Evolutionary conservation across 2,797 vertebrate genomes (phyloP).

Genomic region (Sebastes ruberrimus): DNA sequence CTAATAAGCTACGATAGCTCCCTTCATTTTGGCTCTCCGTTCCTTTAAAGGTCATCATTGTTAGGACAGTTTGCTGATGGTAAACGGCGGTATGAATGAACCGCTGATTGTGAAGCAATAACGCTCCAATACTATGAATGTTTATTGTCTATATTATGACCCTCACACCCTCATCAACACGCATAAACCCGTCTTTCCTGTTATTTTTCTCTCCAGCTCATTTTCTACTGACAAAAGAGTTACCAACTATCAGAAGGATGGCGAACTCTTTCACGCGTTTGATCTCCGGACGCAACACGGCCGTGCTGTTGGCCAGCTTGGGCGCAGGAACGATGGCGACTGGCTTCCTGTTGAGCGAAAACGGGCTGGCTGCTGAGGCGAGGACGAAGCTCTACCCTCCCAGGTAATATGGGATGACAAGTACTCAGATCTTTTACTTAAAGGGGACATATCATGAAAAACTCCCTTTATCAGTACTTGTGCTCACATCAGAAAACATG

Average conservation of each 20-base stretch:
- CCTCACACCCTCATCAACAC: neutral
- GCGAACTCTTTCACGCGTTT: slow-evolving; percentile 87
- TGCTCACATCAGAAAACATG: too few species aligned
- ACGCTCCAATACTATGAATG: too few species aligned
- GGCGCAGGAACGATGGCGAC: slow-evolving; percentile 85
- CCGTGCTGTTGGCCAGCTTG: slow-evolving; percentile 84
- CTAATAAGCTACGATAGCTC: neutral
- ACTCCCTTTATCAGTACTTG: too few species aligned
- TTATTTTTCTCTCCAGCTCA: slow-evolving; percentile 27
- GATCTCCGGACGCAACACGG: slow-evolving; percentile 83
- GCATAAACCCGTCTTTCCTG: neutral
- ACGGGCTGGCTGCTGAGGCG: slow-evolving; percentile 69
- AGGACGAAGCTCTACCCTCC: slow-evolving; percentile 88
- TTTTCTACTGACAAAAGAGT: slow-evolving; percentile 11
- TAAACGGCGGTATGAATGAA: too few species aligned
- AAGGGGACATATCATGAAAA: too few species aligned
- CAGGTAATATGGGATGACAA: slow-evolving; percentile 75
- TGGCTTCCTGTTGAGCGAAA: slow-evolving; percentile 83
- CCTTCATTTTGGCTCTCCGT: neutral
- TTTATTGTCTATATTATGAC: neutral
- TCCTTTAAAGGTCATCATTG: neutral
- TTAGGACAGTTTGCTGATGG: neutral
- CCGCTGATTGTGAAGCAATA: too few species aligned
- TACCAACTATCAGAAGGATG: slow-evolving; percentile 76
- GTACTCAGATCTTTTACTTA: neutral